Evolutionary conservation across 2,797 vertebrate genomes (phyloP), one percentile per base, ranked within the genome.

Genomic region (Pseudomugil tenellus): DNA sequence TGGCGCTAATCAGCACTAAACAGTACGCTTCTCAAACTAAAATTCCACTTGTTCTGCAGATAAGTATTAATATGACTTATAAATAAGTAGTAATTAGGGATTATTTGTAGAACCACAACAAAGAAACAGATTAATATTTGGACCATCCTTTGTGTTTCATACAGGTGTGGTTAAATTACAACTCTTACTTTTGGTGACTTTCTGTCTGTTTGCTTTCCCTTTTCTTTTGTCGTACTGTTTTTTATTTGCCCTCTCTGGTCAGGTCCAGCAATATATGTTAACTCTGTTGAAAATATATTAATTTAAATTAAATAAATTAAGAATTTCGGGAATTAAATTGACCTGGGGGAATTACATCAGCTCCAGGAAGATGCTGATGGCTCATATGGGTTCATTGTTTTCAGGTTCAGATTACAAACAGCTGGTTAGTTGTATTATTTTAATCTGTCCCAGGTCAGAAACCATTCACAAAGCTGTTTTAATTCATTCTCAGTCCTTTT

Each of bases 1-100:
- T 5, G 66, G 62, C 28, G 23, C 11, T 26, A 41, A 52, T 71
- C 62, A 53, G 48, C 35, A 34, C 0, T 17, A 52, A 53, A 43
- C 6, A 49, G 41, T 25, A 0, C 17, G 17, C 25, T 17, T 10
- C 31, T 37, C 4, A 28, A 35, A 3, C 31, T 48, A 23, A 54
- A 41, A 49, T 49, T 25, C 21, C 6, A 29, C 34, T 19, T 52
- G 0, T 3, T 58, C 28, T 51, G 19, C 58, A 58, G 49, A 25
- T 23, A 2, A 56, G 34, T 34, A 31, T 21, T 19, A 29, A 25
- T 57, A n/a, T n/a, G n/a, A n/a, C 29, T 6, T 31, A 31, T 3
- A 31, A 31, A 31, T 31, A 31, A 31, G 29, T 31, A 31, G 29
- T 3, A 31, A 6, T 31, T 3, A 6, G 29, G 6, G 6, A 31